Base-by-base conservation (phyloP, 1,140 invertebrate genomes). In the Aporrectodea caliginosa region DNA sequence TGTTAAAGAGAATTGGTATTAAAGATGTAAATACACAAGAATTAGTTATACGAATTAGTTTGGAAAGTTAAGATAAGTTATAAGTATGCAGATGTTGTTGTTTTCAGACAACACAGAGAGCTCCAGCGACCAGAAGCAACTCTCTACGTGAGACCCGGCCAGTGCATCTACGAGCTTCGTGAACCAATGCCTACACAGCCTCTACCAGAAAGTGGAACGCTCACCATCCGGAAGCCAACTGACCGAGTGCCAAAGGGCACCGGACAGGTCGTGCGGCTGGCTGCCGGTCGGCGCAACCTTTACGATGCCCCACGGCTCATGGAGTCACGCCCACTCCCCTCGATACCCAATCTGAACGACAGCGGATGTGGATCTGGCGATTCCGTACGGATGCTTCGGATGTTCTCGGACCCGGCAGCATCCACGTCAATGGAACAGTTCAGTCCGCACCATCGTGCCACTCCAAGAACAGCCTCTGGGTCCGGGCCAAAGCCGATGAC, bases 271-370 rank as follows among this genome's bases (percentile, higher is more conserved):
- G 22, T 77, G 12, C 33, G 69, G 22, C 32, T 78, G 29, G 78
- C 78, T 27, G 58, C 35, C 69, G 69, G 79, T 77, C 58, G 75
- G 34, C 29, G 71, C 30, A 80, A 80, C 69, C 34, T 80, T 35
- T 80, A 80, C 75, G 73, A 74, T 14, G 73, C 34, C 34, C 31
- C 58, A 16, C 68, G 71, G 12, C 31, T 31, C 6, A 78, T 73
- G 75, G 69, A 80, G 22, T 31, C 32, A 1, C 74, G 79, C 30
- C 79, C 79, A 16, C 75, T 80, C 43, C 79, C 79, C n/a, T 77
- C 75, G 69, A 31, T 80, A n/a, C 79, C 79, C 22, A 77, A 80
- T 16, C 34, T 80, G 27, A 16, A 2, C 35, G 75, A 58, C 16
- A 16, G 16, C 43, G 43, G 43, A 6, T 58, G 6, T 58, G 43